Evolutionary conservation across 2,797 vertebrate species (phyloP).

Genomic region (Coreius guichenoti): DNA sequence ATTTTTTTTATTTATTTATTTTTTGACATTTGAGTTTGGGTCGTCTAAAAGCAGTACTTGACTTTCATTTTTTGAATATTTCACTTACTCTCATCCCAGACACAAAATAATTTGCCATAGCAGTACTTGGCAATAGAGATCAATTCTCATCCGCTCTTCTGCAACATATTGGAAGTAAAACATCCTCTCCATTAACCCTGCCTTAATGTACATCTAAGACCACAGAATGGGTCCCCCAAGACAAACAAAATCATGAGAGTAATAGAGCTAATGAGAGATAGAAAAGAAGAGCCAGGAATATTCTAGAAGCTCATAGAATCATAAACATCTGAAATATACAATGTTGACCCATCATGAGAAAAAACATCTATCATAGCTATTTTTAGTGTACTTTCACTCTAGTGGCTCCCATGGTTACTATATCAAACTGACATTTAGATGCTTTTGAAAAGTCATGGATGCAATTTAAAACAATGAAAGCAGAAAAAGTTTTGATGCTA

Average conservation of each 20-base stretch:
- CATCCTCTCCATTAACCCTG: background rate
- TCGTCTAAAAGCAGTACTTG: background rate
- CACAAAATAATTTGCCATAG: background rate
- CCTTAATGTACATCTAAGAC: background rate
- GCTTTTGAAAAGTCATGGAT: slow-evolving; percentile 8
- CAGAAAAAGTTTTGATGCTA: background rate
- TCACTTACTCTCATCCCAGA: background rate
- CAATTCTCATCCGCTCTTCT: background rate
- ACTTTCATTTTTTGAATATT: background rate
- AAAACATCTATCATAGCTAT: background rate
- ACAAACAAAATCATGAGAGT: slow-evolving; percentile 2
- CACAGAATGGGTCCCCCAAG: background rate
- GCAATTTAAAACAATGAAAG: slow-evolving; percentile 18
- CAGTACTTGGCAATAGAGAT: background rate
- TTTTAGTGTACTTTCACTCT: slow-evolving; percentile 5
- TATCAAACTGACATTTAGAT: slow-evolving; percentile 9
- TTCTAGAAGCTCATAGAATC: background rate
- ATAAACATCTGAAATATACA: background rate
- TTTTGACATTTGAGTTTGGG: background rate
- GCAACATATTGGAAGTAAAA: background rate
- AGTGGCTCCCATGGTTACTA: background rate
- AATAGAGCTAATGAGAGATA: background rate
- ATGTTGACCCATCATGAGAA: background rate
- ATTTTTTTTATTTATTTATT: background rate
- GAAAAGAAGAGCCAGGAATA: background rate